Evolutionary conservation across 2,113 vertebrate species (phyloP).

Genomic region (Anguilla rostrata): DNA sequence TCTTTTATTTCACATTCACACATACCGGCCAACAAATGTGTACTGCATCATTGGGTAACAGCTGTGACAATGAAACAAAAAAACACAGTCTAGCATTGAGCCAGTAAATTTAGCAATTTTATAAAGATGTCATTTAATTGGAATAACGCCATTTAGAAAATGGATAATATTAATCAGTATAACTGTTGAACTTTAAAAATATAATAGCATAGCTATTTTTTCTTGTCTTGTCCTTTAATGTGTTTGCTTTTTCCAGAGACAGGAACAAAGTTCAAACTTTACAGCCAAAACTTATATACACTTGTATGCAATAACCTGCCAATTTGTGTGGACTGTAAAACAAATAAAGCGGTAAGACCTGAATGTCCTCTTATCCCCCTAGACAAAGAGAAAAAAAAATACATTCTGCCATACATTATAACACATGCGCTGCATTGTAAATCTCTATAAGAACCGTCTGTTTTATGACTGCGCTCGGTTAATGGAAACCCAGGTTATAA

Average conservation of each 20-base stretch:
- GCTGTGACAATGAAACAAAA: not conserved
- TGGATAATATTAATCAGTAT: not conserved
- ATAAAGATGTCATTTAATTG: not conserved
- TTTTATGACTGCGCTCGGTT: not conserved
- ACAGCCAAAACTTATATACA: not conserved
- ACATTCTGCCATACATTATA: conserved; percentile 6
- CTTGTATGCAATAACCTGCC: conserved; percentile 13
- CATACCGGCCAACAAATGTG: not conserved
- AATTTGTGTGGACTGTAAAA: conserved; percentile 16
- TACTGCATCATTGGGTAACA: not conserved
- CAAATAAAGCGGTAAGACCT: conserved; percentile 9
- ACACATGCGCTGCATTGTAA: conserved; percentile 5
- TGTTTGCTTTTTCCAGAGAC: not conserved
- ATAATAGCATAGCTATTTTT: not conserved
- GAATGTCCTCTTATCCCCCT: conserved; percentile 2
- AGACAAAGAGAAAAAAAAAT: conserved; percentile 4
- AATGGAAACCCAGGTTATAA: conserved; percentile 14
- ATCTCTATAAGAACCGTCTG: not conserved
- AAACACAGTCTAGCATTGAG: not conserved
- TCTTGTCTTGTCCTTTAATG: not conserved
- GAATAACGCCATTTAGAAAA: not conserved
- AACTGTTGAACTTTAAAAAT: not conserved
- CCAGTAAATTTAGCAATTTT: not conserved
- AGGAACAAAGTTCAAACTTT: conserved; percentile 11
- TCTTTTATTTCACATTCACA: not conserved